Base-by-base conservation (phyloP, 2,113 vertebrate species). In the Hystrix cristata region DNA sequence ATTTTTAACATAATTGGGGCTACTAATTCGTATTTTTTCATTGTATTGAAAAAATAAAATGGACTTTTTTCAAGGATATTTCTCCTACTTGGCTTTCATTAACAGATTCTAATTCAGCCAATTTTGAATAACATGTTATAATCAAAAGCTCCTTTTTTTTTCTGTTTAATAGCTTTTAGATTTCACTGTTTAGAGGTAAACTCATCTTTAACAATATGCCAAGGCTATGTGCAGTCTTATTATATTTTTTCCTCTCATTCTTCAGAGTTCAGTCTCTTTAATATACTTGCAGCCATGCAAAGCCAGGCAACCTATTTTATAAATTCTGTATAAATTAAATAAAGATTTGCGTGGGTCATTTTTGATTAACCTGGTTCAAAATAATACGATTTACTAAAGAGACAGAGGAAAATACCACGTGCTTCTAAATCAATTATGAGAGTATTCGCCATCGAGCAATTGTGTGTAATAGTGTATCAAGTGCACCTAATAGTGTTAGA, bases 371-470 rank as follows among this genome's bases (percentile, higher is more conserved):
- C 97, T 85, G 97, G 98, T 99, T 98, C 95, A 97, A 98, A 98
- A 98, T 94, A 98, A 98, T 98, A 98, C 98, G 98, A 98, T 99
- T 99, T 99, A 99, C 98, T 99, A 98, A 98, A 97, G 97, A 98
- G 91, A 97, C 92, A 97, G 92, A 97, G 96, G 74, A 87, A 97
- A 95, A 96, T 97, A 97, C 84, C 97, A 98, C 96, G 91, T 97
- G 96, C 97, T 98, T 97, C 98, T 98, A 98, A 99, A 99, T 99
- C 99, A 99, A 99, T 99, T 99, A 99, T 98, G 95, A 98, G 91
- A 97, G 95, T 98, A 98, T 98, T 98, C 98, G 98, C 97, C 98
- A 97, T 98, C 82, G 90, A 96, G 96, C 98, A 94, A 98, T 98
- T 98, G 92, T 98, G 97, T 3, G 13, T 98, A 99, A 98, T 96